Conservation (phyloP, 2,888 invertebrate genomes). For the Acrobeloides nanus region DNA sequence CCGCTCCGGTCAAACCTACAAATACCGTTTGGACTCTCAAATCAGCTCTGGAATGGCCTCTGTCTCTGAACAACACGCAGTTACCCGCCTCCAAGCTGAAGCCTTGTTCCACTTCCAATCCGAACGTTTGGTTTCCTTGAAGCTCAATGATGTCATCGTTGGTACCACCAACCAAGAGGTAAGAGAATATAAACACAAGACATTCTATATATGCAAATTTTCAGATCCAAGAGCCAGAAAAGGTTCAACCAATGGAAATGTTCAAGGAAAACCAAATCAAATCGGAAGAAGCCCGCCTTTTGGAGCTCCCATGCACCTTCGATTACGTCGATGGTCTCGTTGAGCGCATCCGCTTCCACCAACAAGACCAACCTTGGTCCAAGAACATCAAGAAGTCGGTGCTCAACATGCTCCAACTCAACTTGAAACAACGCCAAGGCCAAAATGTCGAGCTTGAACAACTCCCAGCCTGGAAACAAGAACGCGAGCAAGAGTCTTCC, state of each 20-base stretch:
- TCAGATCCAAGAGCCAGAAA: neutral
- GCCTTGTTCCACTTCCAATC: constrained; percentile 12
- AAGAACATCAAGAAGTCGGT: constrained; percentile 44
- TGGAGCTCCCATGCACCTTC: constrained; percentile 15
- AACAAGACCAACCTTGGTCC: constrained; percentile 20
- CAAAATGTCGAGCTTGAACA: too few relatives aligned
- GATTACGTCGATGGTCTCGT: constrained; percentile 18
- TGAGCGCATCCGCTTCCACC: constrained; percentile 20
- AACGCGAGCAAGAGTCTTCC: too few relatives aligned
- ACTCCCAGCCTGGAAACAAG: too few relatives aligned
- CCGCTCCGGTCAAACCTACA: neutral
- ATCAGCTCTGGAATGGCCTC: constrained; percentile 8
- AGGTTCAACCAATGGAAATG: constrained; percentile 9
- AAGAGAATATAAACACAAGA: too few relatives aligned
- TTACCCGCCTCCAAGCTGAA: constrained; percentile 13
- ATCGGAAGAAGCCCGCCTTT: neutral
- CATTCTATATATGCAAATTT: neutral
- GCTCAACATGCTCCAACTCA: constrained; percentile 29
- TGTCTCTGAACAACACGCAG: constrained; percentile 9
- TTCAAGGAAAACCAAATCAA: constrained; percentile 2
- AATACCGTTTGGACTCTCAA: constrained; percentile 12
- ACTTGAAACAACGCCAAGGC: constrained; percentile 14
- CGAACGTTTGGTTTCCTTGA: constrained; percentile 4
- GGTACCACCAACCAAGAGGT: constrained; percentile 15
- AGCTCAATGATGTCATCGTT: constrained; percentile 8